Evolutionary conservation across 1,140 invertebrate species (phyloP).

Genomic region (Bombus fervidus): DNA sequence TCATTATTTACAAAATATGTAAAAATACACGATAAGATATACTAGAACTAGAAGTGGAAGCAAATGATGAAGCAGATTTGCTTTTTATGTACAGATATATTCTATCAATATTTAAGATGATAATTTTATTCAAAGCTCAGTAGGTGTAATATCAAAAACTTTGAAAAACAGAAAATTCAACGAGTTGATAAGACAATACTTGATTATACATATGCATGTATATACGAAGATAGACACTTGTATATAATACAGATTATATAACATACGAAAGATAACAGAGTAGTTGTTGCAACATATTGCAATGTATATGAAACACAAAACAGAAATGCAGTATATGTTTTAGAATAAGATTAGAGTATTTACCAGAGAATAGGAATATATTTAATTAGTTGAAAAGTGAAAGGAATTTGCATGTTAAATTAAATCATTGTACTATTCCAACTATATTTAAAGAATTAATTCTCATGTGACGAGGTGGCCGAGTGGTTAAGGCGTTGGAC

Average conservation of each 20-base stretch:
- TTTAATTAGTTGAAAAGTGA: neutral
- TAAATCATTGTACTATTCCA: neutral
- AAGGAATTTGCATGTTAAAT: neutral
- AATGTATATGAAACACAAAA: neutral
- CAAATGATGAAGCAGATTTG: neutral
- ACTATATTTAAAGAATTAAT: slow-evolving; percentile 22
- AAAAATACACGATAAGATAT: neutral
- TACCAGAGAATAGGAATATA: neutral
- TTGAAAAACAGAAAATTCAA: neutral
- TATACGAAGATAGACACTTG: too few relatives aligned
- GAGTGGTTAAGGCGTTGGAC: slow-evolving; percentile 95
- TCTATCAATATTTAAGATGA: too few relatives aligned
- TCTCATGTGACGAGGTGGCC: slow-evolving; percentile 89
- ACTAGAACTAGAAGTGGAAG: neutral
- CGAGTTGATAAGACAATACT: neutral
- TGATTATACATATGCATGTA: neutral
- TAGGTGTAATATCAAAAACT: neutral
- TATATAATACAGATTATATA: neutral
- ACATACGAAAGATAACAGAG: neutral
- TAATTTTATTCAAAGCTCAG: neutral
- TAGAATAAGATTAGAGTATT: neutral
- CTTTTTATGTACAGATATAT: neutral
- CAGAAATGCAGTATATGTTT: neutral
- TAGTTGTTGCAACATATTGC: too few relatives aligned
- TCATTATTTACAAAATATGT: neutral